These are phyloP conservation scores for Phytoseiulus persimilis DNA, from an alignment of 2,888 invertebrate genomes.

Conservation along the genomic window DNA sequence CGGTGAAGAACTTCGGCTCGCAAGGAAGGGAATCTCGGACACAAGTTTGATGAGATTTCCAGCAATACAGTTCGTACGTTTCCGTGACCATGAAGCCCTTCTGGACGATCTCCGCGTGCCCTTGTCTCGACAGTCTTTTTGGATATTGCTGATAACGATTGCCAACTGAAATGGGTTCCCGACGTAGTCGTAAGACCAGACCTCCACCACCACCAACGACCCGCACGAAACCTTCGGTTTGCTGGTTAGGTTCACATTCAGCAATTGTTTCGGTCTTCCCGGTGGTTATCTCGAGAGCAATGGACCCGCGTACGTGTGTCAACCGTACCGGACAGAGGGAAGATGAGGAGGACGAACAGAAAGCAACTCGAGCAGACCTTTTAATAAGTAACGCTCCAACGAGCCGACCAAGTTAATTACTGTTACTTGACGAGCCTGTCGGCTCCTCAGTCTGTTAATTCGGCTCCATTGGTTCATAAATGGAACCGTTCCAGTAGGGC, in stretches of 20 bases:
- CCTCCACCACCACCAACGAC: neutral
- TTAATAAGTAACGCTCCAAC: neutral
- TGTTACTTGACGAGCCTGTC: neutral
- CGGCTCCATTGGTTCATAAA: neutral
- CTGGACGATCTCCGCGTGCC: too few species aligned
- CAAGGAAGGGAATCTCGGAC: too few species aligned
- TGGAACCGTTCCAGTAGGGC: neutral
- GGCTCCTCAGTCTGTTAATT: neutral
- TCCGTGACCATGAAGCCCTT: too few species aligned
- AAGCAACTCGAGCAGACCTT: neutral
- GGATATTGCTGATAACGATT: neutral
- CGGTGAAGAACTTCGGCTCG: too few species aligned
- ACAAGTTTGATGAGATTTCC: too few species aligned
- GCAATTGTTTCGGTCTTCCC: neutral
- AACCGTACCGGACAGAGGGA: neutral
- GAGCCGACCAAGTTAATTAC: neutral
- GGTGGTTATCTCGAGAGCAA: neutral
- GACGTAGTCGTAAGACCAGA: too few species aligned
- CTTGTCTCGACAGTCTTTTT: too few species aligned
- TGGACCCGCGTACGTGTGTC: neutral
- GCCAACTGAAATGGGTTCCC: neutral
- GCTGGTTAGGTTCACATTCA: neutral
- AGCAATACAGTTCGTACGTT: too few species aligned
- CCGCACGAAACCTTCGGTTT: neutral
- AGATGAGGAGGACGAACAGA: neutral